Conservation (phyloP, 1,140 invertebrate species). For the Leptinotarsa lineolata region DNA sequence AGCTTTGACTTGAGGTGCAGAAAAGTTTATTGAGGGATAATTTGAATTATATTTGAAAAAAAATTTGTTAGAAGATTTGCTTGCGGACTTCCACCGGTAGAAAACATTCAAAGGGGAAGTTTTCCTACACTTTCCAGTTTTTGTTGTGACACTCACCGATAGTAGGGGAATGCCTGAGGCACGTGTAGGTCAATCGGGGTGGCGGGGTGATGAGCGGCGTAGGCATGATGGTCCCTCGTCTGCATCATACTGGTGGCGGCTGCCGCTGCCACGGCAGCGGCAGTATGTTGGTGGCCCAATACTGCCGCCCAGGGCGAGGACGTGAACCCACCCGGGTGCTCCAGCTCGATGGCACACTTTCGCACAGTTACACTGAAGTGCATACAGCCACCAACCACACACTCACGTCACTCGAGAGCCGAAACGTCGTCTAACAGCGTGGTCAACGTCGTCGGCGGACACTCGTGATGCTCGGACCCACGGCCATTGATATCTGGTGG, state of each 20-base stretch:
- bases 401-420: constrained; percentile 21
- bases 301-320: constrained; percentile 71
- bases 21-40: no score
- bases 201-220: constrained; percentile 61
- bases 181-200: constrained; percentile 87
- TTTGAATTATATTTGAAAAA: no score
- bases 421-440: constrained; percentile 15
- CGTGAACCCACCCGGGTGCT: constrained; percentile 70
- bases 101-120: no score
- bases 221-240: constrained; percentile 56
- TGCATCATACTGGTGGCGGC: constrained; percentile 67
- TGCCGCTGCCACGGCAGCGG: constrained; percentile 58
- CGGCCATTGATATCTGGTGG: constrained; percentile 51
- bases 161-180: constrained; percentile 84
- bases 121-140: no score
- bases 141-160: constrained; percentile 67
- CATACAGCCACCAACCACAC: constrained; percentile 58
- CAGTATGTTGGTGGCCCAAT: constrained; percentile 66
- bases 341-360: constrained; percentile 59
- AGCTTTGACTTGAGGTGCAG: no score
- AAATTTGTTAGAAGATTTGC: no score
- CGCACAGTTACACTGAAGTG: constrained; percentile 56
- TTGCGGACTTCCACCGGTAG: no score
- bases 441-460: constrained; percentile 21
- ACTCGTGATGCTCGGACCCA: constrained; percentile 52